Evolutionary conservation across 35 echinoderm and acorn worm species (phyloP), one percentile per base, ranked within the genome.

Genomic region (Antedon bifida): DNA sequence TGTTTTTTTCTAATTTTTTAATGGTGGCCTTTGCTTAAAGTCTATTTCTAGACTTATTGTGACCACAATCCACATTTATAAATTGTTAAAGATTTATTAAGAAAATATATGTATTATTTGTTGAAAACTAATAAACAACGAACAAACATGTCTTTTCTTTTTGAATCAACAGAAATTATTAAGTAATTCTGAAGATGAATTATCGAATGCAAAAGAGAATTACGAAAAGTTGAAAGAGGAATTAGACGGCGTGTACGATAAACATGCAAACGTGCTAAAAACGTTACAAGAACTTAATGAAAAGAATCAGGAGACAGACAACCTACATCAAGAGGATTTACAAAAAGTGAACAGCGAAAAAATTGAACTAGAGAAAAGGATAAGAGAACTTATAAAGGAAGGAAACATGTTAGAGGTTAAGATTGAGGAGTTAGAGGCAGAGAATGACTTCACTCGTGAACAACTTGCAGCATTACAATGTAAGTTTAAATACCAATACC

Each of bases 101-200:
- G n/a, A n/a, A n/a, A n/a, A n/a, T n/a, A n/a, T n/a, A n/a, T n/a
- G n/a, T n/a, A n/a, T n/a, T n/a, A n/a, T n/a, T n/a, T n/a, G n/a
- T n/a, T n/a, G n/a, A n/a, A n/a, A n/a, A n/a, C n/a, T n/a, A n/a
- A n/a, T n/a, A n/a, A n/a, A n/a, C n/a, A n/a, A n/a, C n/a, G n/a
- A n/a, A n/a, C n/a, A n/a, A n/a, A n/a, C n/a, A n/a, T n/a, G n/a
- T 42, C 4, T 7, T 42, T 42, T 42, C 32, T 73, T 83, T 83
- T 45, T 77, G n/a, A n/a, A n/a, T 30, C 35, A 0, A 36, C 88
- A 99, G 95, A 83, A 83, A 28, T 90, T 81, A 80, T 56, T 99
- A 77, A 90, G 81, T 36, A 99, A 92, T 86, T 92, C 95, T 1
- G 91, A 93, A 88, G 95, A 99, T 75, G 95, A 99, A 84, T 88